Conservation (phyloP, 2,797 vertebrate species). For the Acestrorhynchus altus region DNA sequence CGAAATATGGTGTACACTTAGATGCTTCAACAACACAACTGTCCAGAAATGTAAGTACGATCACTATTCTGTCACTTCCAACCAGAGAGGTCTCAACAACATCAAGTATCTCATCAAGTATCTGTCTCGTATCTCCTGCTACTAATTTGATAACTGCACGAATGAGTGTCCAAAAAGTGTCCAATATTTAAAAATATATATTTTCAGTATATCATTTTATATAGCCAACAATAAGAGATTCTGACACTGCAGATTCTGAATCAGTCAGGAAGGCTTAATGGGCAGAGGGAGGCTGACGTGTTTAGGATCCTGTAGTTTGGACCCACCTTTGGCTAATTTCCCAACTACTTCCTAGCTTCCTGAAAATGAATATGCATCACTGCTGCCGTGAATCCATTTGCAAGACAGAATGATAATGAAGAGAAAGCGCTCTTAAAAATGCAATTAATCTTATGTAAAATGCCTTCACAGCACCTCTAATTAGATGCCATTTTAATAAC, state of each 20-base stretch:
- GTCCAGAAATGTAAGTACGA: no score
- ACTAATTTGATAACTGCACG: no score
- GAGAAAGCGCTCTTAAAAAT: conserved; percentile 75
- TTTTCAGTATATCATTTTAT: no score
- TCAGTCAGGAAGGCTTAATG: not conserved
- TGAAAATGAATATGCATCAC: conserved; percentile 78
- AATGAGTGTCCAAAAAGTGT: no score
- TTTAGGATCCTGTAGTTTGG: conserved; percentile 11
- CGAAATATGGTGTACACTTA: no score
- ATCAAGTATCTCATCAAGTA: no score
- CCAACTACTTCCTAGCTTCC: conserved; percentile 75
- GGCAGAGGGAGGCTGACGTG: not conserved
- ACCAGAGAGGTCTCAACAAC: no score
- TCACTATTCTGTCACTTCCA: no score
- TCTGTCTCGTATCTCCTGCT: no score
- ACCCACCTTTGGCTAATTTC: conserved; percentile 75
- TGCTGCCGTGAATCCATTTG: conserved; percentile 74
- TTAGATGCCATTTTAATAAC: conserved; percentile 80
- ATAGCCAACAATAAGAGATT: no score
- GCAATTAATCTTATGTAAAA: conserved; percentile 80
- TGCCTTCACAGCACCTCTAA: conserved; percentile 74
- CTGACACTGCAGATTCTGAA: not conserved
- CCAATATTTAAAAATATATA: no score
- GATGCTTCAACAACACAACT: no score
- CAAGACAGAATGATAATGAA: conserved; percentile 80